These are phyloP conservation scores for Malacosoma neustria DNA, from an alignment of 2,888 invertebrate genomes.

Conservation along the genomic window DNA sequence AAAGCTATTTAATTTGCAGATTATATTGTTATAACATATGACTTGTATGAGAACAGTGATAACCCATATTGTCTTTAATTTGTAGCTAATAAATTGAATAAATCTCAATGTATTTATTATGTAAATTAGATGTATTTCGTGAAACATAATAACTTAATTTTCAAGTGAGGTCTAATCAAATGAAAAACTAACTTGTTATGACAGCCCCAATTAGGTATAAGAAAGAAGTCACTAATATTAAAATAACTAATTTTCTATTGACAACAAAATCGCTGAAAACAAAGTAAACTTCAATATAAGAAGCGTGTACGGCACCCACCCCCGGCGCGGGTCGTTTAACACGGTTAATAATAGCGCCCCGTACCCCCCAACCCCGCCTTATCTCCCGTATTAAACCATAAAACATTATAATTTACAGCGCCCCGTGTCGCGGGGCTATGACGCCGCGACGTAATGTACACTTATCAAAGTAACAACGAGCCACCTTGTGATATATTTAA, in stretches of 20 bases:
- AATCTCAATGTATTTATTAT: too few relatives aligned
- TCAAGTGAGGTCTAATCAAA: background rate
- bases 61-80: too few relatives aligned
- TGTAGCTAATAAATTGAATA: too few relatives aligned
- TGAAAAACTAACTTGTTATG: conserved; percentile 1
- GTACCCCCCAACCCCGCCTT: conserved; percentile 56
- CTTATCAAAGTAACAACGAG: background rate
- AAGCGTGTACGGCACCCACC: conserved; percentile 11
- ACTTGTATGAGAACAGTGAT: too few relatives aligned
- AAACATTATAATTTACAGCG: conserved; percentile 73
- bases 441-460: conserved; percentile 34
- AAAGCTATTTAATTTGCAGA: too few relatives aligned
- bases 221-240: too few relatives aligned
- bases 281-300: conserved; percentile 13
- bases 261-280: too few relatives aligned
- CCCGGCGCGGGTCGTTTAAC: conserved; percentile 45
- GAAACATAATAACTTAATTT: too few relatives aligned
- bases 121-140: too few relatives aligned
- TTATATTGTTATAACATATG: too few relatives aligned
- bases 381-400: conserved; percentile 74
- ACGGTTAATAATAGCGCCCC: conserved; percentile 67
- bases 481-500: background rate
- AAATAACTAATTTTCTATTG: too few relatives aligned
- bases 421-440: conserved; percentile 51
- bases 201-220: too few relatives aligned